Evolutionary conservation across 2,797 vertebrate genomes (phyloP).

Genomic region (Molothrus ater): DNA sequence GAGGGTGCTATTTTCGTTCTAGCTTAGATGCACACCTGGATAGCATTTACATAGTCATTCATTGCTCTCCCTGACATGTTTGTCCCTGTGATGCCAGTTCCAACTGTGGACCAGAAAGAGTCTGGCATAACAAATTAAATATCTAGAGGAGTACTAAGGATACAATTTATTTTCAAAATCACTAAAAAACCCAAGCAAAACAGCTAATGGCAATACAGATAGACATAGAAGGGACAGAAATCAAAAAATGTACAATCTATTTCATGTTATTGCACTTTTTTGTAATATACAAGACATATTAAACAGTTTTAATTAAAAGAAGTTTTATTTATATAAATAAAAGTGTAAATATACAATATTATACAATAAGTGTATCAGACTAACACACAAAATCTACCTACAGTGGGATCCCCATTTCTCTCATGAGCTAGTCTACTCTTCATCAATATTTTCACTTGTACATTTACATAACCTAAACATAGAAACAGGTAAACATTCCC

Average conservation of each 20-base stretch:
- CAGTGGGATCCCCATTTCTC: constrained; percentile 51
- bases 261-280: constrained; percentile 82
- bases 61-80: neutral
- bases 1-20: neutral
- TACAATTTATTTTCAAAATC: constrained; percentile 81
- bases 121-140: neutral
- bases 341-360: constrained; percentile 78
- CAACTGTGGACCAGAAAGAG: neutral
- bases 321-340: constrained; percentile 79
- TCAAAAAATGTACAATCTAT: constrained; percentile 80
- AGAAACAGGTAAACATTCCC: constrained; percentile 51
- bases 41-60: neutral
- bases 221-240: constrained; percentile 77
- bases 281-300: constrained; percentile 81
- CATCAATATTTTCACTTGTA: constrained; percentile 67
- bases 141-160: constrained; percentile 62
- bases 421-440: constrained; percentile 52
- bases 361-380: constrained; percentile 75
- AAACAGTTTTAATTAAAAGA: constrained; percentile 69
- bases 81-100: neutral
- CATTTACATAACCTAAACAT: constrained; percentile 53
- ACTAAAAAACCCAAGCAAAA: constrained; percentile 74
- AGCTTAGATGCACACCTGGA: neutral
- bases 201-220: constrained; percentile 75
- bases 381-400: constrained; percentile 67